A percentile compares a stretch with the other conserved stretches of the same genome.
These are phyloP conservation scores for Diorhabda elongata DNA, from an alignment of 1,140 invertebrate genomes.

Conservation along the genomic window DNA sequence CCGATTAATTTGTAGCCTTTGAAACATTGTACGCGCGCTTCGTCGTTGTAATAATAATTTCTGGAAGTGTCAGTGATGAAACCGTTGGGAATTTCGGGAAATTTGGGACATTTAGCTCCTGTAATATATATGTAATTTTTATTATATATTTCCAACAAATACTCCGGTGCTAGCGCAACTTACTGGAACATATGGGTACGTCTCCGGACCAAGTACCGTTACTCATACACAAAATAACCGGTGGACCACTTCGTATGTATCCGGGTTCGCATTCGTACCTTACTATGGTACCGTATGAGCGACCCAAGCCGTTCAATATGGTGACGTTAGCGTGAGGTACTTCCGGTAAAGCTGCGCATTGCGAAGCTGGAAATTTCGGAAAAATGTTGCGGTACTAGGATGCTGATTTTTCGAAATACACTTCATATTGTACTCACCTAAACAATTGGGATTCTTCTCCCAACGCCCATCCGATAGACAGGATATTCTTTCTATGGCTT, in stretches of 20 bases:
- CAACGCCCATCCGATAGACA: constrained; percentile 84
- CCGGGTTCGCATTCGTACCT: constrained; percentile 92
- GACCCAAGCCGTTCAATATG: constrained; percentile 86
- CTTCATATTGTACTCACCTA: constrained; percentile 54
- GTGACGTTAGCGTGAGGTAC: constrained; percentile 83
- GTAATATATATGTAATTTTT: constrained; percentile 7
- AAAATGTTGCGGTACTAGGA: no score
- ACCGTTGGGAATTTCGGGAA: constrained; percentile 81
- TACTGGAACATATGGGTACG: constrained; percentile 82
- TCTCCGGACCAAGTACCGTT: constrained; percentile 94
- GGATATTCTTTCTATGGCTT: constrained; percentile 84
- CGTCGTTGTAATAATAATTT: constrained; percentile 82
- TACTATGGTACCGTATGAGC: constrained; percentile 93
- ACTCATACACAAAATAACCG: constrained; percentile 90
- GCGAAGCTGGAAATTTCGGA: constrained; percentile 65
- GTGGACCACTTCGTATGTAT: constrained; percentile 81
- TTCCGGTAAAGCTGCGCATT: constrained; percentile 85
- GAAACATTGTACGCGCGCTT: constrained; percentile 88
- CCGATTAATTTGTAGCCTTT: constrained; percentile 82
- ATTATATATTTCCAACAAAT: constrained; percentile 24
- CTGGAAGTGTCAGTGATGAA: constrained; percentile 73
- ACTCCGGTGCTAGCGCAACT: constrained; percentile 35
- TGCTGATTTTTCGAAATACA: no score
- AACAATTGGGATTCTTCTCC: constrained; percentile 86
- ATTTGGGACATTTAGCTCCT: constrained; percentile 74